Percentiles rank a stretch among this genome's conserved stretches.
Conservation (phyloP, 1,140 invertebrate species). For the Arctopsyche grandis region DNA sequence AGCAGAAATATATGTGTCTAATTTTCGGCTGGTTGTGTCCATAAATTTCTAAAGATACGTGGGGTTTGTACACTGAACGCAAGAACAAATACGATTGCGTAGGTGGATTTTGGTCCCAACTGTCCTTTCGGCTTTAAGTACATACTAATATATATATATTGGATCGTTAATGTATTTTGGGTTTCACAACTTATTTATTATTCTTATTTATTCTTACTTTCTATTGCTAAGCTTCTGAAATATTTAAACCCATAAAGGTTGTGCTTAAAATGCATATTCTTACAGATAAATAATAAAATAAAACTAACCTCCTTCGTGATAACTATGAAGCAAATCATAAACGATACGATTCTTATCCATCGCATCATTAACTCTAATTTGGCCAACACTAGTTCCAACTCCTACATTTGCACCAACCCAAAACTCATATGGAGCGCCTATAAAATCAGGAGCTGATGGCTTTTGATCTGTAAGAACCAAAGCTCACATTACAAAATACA, state of each 20-base stretch:
- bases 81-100: too few species aligned
- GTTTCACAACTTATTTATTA: too few species aligned
- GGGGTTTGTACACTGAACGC: too few species aligned
- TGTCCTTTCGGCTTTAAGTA: too few species aligned
- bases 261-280: too few species aligned
- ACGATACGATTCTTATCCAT: slow-evolving; percentile 74
- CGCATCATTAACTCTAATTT: slow-evolving; percentile 78
- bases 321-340: slow-evolving; percentile 82
- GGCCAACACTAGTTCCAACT: slow-evolving; percentile 86
- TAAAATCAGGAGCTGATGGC: slow-evolving; percentile 78
- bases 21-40: neutral
- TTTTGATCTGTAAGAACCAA: slow-evolving; percentile 59
- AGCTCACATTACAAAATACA: slow-evolving; percentile 13
- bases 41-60: neutral
- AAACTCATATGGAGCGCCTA: slow-evolving; percentile 89
- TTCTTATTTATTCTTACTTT: too few species aligned
- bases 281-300: too few species aligned
- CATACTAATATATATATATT: too few species aligned
- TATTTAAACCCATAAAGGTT: too few species aligned
- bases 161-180: too few species aligned
- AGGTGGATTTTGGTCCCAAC: too few species aligned
- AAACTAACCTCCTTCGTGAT: slow-evolving; percentile 79
- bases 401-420: slow-evolving; percentile 86
- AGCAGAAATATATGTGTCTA: neutral
- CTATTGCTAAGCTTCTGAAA: too few species aligned